phyloP scores from a whole-genome alignment of 2,113 vertebrate genomes.

The Acanthochromis polyacanthus region DNA sequence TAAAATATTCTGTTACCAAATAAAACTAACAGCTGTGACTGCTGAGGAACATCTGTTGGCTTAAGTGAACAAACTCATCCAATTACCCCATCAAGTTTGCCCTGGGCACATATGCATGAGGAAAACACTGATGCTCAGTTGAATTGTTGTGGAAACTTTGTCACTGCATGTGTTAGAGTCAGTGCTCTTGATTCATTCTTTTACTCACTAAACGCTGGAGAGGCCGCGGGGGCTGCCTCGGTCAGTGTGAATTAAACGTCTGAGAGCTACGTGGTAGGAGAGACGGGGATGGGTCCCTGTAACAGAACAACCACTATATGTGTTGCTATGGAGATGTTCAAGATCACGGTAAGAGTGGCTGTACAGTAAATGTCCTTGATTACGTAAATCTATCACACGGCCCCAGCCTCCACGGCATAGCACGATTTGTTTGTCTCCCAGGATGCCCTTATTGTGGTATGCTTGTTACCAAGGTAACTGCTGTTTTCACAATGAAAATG shows the following conservation, averaged over 20 bases:
- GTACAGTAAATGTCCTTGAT: slow-evolving; percentile 81
- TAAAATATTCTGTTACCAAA: slow-evolving; percentile 39
- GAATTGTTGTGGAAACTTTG: slow-evolving; percentile 42
- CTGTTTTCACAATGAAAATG: slow-evolving; percentile 83
- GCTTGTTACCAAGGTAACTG: slow-evolving; percentile 86
- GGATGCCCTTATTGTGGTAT: slow-evolving; percentile 81
- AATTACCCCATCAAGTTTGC: slow-evolving; percentile 53
- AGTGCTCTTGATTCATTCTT: not conserved
- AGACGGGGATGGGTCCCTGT: slow-evolving; percentile 8
- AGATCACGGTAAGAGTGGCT: slow-evolving; percentile 62
- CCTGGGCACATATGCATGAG: slow-evolving; percentile 2
- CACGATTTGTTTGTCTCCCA: slow-evolving; percentile 76
- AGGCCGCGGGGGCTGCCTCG: not conserved
- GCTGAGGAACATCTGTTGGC: slow-evolving; percentile 60
- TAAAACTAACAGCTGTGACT: slow-evolving; percentile 59
- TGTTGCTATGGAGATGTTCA: slow-evolving; percentile 65
- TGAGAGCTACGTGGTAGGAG: not conserved
- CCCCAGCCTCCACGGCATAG: slow-evolving; percentile 67
- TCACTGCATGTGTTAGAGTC: slow-evolving; percentile 7
- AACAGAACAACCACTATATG: slow-evolving; percentile 30
- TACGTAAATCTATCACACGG: slow-evolving; percentile 74
- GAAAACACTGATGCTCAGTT: slow-evolving; percentile 20
- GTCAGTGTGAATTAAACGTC: slow-evolving; percentile 20
- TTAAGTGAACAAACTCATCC: slow-evolving; percentile 46
- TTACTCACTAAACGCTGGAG: slow-evolving; percentile 20